Evolutionary conservation across 2,888 invertebrate genomes (phyloP).

Genomic region (Parelbella ahira): DNA sequence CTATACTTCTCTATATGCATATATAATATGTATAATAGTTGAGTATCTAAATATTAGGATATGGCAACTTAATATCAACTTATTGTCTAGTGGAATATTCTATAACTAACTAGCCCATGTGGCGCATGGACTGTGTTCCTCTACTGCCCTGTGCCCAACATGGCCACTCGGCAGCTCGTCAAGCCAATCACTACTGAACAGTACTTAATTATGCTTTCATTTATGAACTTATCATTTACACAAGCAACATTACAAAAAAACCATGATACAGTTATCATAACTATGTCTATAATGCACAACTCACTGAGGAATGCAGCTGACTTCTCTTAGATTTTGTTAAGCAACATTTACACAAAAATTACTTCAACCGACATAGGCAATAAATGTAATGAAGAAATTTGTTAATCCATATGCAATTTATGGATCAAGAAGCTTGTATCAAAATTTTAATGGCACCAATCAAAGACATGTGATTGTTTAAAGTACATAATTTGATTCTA

Average conservation of each 20-base stretch:
- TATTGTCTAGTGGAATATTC: constrained; percentile 76
- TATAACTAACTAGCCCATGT: constrained; percentile 31
- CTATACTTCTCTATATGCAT: constrained; percentile 66
- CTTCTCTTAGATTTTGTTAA: too few species aligned
- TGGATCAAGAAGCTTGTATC: constrained; percentile 10
- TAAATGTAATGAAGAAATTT: neutral
- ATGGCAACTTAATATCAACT: constrained; percentile 78
- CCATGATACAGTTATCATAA: neutral
- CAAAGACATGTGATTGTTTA: constrained; percentile 14
- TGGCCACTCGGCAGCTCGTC: neutral
- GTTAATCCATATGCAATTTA: neutral
- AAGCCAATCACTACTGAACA: constrained; percentile 21
- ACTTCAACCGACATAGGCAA: too few species aligned
- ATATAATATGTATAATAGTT: constrained; percentile 65
- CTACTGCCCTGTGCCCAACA: too few species aligned
- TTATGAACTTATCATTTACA: neutral
- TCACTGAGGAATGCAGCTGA: too few species aligned
- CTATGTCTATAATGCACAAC: too few species aligned
- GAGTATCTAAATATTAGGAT: constrained; percentile 78
- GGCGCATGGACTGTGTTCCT: too few species aligned
- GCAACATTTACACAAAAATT: too few species aligned
- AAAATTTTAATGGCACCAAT: too few species aligned
- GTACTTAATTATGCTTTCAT: constrained; percentile 9
- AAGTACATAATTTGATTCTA: constrained; percentile 38
- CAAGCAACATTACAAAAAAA: neutral